These are phyloP conservation scores for Mythimna vitellina DNA, from an alignment of 2,888 invertebrate genomes.

Conservation along the genomic window DNA sequence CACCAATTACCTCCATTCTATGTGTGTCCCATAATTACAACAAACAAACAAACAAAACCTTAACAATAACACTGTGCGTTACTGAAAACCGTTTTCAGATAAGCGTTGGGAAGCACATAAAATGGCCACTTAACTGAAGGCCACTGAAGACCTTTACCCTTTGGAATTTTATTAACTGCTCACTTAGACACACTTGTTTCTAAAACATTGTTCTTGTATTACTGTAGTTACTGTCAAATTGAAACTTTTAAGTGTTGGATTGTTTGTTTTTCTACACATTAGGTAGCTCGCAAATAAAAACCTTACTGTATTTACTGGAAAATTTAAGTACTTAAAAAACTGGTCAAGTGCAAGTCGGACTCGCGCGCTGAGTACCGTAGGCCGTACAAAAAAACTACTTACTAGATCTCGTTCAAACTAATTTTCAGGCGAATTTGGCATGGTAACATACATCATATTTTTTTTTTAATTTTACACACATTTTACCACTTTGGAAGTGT, in stretches of 20 bases:
- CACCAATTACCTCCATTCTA: slow-evolving; percentile 32
- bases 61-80: slow-evolving; percentile 62
- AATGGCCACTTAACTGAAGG: slow-evolving; percentile 69
- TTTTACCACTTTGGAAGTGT: too few relatives aligned
- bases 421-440: too few relatives aligned
- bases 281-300: background rate
- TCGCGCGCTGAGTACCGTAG: too few relatives aligned
- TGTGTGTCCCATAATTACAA: slow-evolving; percentile 46
- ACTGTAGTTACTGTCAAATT: slow-evolving; percentile 23
- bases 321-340: too few relatives aligned
- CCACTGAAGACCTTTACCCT: slow-evolving; percentile 64
- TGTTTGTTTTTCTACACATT: background rate
- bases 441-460: too few relatives aligned
- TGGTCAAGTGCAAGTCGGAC: too few relatives aligned
- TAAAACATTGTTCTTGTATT: slow-evolving; percentile 41
- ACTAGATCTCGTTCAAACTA: too few relatives aligned
- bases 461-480: too few relatives aligned
- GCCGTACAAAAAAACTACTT: too few relatives aligned
- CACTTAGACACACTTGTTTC: slow-evolving; percentile 56
- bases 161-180: slow-evolving; percentile 69
- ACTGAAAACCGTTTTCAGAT: slow-evolving; percentile 71
- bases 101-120: slow-evolving; percentile 62
- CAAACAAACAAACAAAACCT: slow-evolving; percentile 53
- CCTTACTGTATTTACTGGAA: too few relatives aligned
- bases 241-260: background rate